Evolutionary conservation across 2,797 vertebrate genomes (phyloP), one percentile per base, ranked within the genome.

Genomic region (Sebastes iracundus): DNA sequence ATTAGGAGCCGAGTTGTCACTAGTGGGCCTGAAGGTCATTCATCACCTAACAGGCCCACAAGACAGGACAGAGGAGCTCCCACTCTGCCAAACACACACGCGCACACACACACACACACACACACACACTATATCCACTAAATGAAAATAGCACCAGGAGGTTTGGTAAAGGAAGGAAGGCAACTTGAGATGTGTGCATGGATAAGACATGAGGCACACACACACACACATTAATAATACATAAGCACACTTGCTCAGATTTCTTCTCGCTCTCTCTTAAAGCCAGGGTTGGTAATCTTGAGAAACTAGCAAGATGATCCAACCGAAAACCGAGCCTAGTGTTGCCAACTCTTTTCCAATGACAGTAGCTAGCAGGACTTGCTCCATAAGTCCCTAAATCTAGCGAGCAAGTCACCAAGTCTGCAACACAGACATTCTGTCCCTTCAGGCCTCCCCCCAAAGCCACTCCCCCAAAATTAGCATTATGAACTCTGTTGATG

Each of bases 1-100:
- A 90, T 90, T 92, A 91, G 80, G 69, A 92, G 89, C 80, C 4
- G 4, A 70, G 87, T 81, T 91, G 89, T 93, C 91, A 90, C 81
- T 82, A 61, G 75, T 53, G 53, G 56, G 68, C 71, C 81, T 81
- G 42, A 72, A 84, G 87, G 82, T 90, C 87, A 88, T 93, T 89
- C 73, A 93, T 93, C 92, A 94, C 79, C 71, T 81, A 60, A 84
- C 72, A 81, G 85, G 32, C 84, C 59, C 70, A 82, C 52, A 77
- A 73, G 87, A 90, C 70, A 85, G 77, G 73, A 88, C 74, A 86
- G 73, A 60, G 61, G 61, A 72, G 81, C 84, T 77, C 62, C 69
- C 53, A 75, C 72, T 81, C 62, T 64, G 59, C 42, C 77, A 81
- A 38, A 85, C 63, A 69, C 60, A 77, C 74, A 55, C 60, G 30